Conservation (phyloP, 30 jellyfish, hydroid and myxozoan genomes). For the Rhopilema esculentum region DNA sequence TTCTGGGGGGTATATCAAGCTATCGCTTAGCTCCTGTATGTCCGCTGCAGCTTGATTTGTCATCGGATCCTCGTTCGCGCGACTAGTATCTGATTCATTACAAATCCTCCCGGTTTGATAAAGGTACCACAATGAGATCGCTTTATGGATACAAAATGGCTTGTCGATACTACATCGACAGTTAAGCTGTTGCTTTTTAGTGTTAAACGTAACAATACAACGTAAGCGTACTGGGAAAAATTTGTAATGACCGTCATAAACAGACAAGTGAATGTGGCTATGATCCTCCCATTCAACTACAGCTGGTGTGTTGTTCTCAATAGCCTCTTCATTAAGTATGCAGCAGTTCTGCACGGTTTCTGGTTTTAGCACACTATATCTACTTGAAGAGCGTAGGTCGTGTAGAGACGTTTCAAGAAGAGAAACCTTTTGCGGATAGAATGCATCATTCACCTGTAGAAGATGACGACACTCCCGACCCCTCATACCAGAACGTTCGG, state of each 20-base stretch:
- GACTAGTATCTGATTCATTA: neutral
- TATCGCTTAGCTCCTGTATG: neutral
- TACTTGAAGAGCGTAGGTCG: neutral
- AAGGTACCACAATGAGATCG: conserved; percentile 32
- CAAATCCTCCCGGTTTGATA: conserved; percentile 6
- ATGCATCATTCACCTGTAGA: conserved; percentile 32
- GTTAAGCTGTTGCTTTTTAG: conserved; percentile 18
- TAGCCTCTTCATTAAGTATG: neutral
- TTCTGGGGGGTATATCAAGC: conserved; percentile 1
- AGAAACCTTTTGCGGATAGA: neutral
- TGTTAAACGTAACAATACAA: conserved; percentile 16
- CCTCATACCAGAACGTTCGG: conserved; percentile 18
- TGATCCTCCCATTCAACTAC: conserved; percentile 30
- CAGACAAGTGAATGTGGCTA: conserved; percentile 14
- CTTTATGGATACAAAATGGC: conserved; percentile 32
- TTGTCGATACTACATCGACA: conserved; percentile 15
- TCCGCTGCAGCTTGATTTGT: neutral
- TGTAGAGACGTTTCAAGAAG: neutral
- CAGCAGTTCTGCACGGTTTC: neutral
- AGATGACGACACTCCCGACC: conserved; percentile 47
- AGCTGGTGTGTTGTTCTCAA: neutral
- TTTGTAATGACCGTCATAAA: conserved; percentile 7
- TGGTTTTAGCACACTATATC: neutral
- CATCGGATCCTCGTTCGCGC: neutral
- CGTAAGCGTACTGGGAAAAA: conserved; percentile 14